A percentile compares a stretch with the other conserved stretches of the same genome.
These are phyloP conservation scores for Colostygia pectinataria DNA, from an alignment of 2,888 invertebrate genomes.

Conservation along the genomic window DNA sequence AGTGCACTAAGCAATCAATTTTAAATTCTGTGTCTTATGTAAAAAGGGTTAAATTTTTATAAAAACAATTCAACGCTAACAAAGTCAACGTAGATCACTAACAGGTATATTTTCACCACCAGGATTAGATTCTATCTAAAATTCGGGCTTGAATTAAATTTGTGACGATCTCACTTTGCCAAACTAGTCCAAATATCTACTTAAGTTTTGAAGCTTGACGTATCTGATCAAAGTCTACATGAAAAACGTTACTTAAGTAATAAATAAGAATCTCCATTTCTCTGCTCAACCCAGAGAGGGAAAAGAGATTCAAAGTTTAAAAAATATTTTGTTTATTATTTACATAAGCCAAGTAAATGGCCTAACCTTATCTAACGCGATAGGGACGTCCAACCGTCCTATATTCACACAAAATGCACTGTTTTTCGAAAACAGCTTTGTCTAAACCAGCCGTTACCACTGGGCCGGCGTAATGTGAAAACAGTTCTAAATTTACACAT, in stretches of 20 bases:
- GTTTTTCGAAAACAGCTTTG: slow-evolving; percentile 40
- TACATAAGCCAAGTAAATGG: slow-evolving; percentile 44
- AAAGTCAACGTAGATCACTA: too few species aligned
- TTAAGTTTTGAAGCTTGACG: background rate
- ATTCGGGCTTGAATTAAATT: too few species aligned
- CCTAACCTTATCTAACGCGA: slow-evolving; percentile 44
- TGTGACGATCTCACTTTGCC: slow-evolving; percentile 5
- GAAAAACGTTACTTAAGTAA: slow-evolving; percentile 39
- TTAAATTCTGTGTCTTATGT: too few species aligned
- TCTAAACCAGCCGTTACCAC: slow-evolving; percentile 44
- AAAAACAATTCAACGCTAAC: too few species aligned
- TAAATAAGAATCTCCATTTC: slow-evolving; percentile 46
- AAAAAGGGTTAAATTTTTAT: too few species aligned
- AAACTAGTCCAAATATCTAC: slow-evolving; percentile 7
- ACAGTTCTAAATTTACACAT: slow-evolving; percentile 38
- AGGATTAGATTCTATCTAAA: too few species aligned
- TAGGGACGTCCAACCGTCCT: slow-evolving; percentile 33
- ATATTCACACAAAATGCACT: slow-evolving; percentile 41
- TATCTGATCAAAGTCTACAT: slow-evolving; percentile 29
- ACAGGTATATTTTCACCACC: too few species aligned
- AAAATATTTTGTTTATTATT: slow-evolving; percentile 41
- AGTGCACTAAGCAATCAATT: too few species aligned
- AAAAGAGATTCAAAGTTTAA: slow-evolving; percentile 43
- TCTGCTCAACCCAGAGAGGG: slow-evolving; percentile 40
- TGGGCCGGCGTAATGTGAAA: slow-evolving; percentile 44